Percentiles rank a stretch among this genome's conserved stretches.
Evolutionary conservation across 2,888 invertebrate genomes (phyloP).

Genomic region (Ptychoptera albimana): DNA sequence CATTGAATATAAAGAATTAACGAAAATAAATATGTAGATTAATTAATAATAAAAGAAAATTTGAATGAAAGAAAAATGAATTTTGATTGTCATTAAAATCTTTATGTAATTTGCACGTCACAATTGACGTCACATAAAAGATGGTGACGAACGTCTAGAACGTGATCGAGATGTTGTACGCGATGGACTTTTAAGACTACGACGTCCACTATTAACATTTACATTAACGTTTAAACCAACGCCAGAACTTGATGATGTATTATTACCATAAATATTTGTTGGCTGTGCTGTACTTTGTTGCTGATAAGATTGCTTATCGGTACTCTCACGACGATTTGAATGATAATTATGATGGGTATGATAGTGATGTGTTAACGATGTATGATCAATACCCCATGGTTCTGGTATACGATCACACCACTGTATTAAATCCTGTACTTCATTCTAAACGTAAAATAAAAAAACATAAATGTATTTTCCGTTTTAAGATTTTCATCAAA

Average conservation of each 20-base stretch:
- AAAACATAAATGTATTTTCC: background rate
- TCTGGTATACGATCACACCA: constrained; percentile 27
- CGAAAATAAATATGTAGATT: too few relatives aligned
- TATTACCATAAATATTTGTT: too few relatives aligned
- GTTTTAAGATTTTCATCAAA: background rate
- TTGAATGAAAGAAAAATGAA: too few relatives aligned
- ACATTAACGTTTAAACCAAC: too few relatives aligned
- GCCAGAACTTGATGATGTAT: too few relatives aligned
- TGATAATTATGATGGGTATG: too few relatives aligned
- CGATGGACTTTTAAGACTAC: constrained; percentile 24
- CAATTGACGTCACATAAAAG: constrained; percentile 20
- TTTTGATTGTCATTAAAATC: constrained; percentile 8
- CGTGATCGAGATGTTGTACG: constrained; percentile 18
- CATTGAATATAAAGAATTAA: too few relatives aligned
- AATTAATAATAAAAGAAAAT: too few relatives aligned
- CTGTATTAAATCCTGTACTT: constrained; percentile 24
- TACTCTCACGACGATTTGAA: too few relatives aligned
- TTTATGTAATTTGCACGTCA: background rate
- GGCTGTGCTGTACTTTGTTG: too few relatives aligned
- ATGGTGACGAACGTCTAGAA: constrained; percentile 25
- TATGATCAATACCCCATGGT: constrained; percentile 21
- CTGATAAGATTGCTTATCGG: too few relatives aligned
- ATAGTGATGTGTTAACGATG: constrained; percentile 3
- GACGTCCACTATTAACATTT: constrained; percentile 12
- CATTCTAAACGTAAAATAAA: constrained; percentile 14